These are phyloP conservation scores for Boulengeromyrus knoepffleri DNA, from an alignment of 2,113 vertebrate genomes.

Conservation along the genomic window DNA sequence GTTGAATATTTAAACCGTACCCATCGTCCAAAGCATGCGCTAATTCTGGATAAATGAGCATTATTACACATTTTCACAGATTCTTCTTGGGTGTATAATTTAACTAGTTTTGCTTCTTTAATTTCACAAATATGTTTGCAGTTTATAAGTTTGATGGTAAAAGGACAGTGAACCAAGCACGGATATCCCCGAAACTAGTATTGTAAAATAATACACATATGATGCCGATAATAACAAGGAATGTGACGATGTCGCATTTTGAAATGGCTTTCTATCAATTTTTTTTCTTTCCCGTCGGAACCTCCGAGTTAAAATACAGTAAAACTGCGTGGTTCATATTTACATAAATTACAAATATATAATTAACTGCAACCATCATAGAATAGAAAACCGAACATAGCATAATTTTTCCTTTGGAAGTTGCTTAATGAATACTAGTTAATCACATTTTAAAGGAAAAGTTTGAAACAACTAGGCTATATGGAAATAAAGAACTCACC, in stretches of 20 bases:
- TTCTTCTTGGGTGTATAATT: not conserved
- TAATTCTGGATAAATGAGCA: not conserved
- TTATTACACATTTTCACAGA: not conserved
- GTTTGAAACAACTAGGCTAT: not conserved
- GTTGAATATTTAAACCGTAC: not conserved
- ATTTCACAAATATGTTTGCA: not conserved
- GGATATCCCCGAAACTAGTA: not conserved
- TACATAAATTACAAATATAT: not conserved
- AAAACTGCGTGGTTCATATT: not conserved
- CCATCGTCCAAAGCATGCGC: not conserved
- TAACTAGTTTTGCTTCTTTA: not conserved
- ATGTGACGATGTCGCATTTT: not conserved
- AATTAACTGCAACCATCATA: not conserved
- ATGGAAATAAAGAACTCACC: not conserved
- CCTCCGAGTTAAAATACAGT: not conserved
- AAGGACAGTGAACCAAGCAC: not conserved
- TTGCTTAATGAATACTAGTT: not conserved
- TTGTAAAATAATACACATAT: not conserved
- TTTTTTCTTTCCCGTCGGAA: not conserved
- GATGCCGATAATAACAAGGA: not conserved
- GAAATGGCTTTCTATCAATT: not conserved
- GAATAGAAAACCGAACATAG: not conserved
- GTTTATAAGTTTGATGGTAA: not conserved
- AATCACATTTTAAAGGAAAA: not conserved
- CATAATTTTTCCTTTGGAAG: not conserved